Base-by-base conservation (phyloP, 2,888 invertebrate species). In the Drepanosiphum platanoidis region DNA sequence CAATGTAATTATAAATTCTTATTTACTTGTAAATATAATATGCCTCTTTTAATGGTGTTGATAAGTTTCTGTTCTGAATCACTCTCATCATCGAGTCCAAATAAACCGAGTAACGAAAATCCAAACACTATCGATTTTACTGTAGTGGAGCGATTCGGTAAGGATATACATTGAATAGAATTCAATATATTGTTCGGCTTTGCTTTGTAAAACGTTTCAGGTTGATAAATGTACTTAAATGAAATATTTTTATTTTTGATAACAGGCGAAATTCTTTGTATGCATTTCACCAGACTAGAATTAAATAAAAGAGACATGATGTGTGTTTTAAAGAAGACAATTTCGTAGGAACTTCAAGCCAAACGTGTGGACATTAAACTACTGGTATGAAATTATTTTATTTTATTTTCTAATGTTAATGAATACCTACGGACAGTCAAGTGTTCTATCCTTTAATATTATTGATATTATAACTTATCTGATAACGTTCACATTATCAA, bases 1-100 rank as follows among this genome's bases (percentile, higher is more conserved):
- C n/a, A n/a, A n/a, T n/a, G n/a, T n/a, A n/a, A n/a, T n/a, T n/a
- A n/a, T n/a, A n/a, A n/a, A n/a, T n/a, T n/a, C n/a, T n/a, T n/a
- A 87, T 91, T 90, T 90, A 91, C 91, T 90, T 95, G 94, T 81
- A 94, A 94, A 87, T 94, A 93, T 32, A 96, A 90, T 87, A 96
- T 92, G 13, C 95, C 95, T 87, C 95, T 92, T 90, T 96, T 96
- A 86, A 97, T 93, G 0, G 93, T 93, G 88, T 92, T 92, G 87
- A 95, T 93, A 32, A 96, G 90, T 88, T 95, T 94, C 81, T 94
- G 92, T 89, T 94, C 93, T 4, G 92, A 92, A 79, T 93, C 91
- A 87, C 94, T 92, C 86, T 93, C 91, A 81, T 93, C 92, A 74
- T 90, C 89, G 87, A 92, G 92, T 18, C 93, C 92, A 32, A 94